Conservation (phyloP, 1,140 invertebrate species). For the Zaprionus kolodkinae region DNA sequence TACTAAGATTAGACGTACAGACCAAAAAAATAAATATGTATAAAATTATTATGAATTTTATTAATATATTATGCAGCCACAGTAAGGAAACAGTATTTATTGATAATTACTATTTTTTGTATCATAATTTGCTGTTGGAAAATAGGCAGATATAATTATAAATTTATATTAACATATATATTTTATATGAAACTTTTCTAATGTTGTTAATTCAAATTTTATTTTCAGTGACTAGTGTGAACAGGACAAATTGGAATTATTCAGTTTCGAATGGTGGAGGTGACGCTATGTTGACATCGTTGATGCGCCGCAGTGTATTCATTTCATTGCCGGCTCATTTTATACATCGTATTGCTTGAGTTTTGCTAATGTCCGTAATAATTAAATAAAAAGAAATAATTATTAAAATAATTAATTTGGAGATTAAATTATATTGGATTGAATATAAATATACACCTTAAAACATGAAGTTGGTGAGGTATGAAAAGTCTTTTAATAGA, state of each 20-base stretch:
- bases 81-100: no score
- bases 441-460: not conserved
- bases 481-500: constrained; percentile 11
- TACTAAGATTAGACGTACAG: no score
- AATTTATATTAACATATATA: no score
- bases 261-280: not conserved
- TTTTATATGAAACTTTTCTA: no score
- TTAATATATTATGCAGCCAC: no score
- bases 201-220: not conserved
- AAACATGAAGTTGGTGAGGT: constrained; percentile 49
- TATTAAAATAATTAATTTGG: not conserved
- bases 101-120: no score
- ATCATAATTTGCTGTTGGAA: no score
- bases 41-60: no score
- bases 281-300: constrained; percentile 20
- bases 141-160: no score
- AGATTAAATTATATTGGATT: not conserved
- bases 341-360: not conserved
- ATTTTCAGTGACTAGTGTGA: not conserved
- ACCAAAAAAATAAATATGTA: no score
- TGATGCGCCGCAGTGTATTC: constrained; percentile 20
- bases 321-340: constrained; percentile 3
- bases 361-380: not conserved
- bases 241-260: not conserved
- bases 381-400: not conserved